phyloP scores from a whole-genome alignment of 1,140 invertebrate species.

The Hyles euphorbiae region DNA sequence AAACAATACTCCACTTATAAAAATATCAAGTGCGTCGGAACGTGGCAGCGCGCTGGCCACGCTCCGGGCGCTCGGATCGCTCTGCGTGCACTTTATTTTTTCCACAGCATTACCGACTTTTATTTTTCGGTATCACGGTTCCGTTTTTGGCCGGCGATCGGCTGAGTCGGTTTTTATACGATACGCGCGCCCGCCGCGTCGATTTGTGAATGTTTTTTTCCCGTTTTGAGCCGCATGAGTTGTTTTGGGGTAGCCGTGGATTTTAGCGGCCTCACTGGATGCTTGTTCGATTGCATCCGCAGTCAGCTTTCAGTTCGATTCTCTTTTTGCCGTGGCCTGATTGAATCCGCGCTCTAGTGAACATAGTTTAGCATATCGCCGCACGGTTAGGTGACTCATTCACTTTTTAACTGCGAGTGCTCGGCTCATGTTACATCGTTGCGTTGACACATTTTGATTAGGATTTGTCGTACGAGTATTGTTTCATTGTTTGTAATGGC shows the following conservation, averaged over 20 bases:
- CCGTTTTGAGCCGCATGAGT: conserved; percentile 56
- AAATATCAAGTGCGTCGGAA: conserved; percentile 54
- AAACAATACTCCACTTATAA: conserved; percentile 40
- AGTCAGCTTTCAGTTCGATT: conserved; percentile 40
- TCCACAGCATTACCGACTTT: conserved; percentile 67
- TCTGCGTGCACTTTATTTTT: conserved; percentile 61
- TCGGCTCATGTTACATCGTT: conserved; percentile 22
- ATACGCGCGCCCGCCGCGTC: conserved; percentile 54
- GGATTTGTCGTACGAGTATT: neutral
- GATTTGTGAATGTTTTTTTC: conserved; percentile 67
- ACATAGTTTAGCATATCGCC: conserved; percentile 61
- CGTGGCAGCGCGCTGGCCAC: conserved; percentile 5
- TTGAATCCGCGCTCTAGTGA: conserved; percentile 72
- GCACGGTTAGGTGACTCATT: conserved; percentile 57
- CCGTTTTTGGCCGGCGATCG: conserved; percentile 72
- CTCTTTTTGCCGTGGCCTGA: conserved; percentile 53
- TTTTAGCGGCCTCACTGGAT: conserved; percentile 51
- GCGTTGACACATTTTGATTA: conserved; percentile 1
- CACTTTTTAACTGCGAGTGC: conserved; percentile 45
- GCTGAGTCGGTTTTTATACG: conserved; percentile 69
- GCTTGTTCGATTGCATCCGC: conserved; percentile 59
- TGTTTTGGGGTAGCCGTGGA: conserved; percentile 70
- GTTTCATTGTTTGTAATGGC: too few species aligned
- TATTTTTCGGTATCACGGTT: conserved; percentile 75
- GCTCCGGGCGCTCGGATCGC: neutral